Base-by-base conservation (phyloP, 2,888 invertebrate species). In the Drosophila dives region DNA sequence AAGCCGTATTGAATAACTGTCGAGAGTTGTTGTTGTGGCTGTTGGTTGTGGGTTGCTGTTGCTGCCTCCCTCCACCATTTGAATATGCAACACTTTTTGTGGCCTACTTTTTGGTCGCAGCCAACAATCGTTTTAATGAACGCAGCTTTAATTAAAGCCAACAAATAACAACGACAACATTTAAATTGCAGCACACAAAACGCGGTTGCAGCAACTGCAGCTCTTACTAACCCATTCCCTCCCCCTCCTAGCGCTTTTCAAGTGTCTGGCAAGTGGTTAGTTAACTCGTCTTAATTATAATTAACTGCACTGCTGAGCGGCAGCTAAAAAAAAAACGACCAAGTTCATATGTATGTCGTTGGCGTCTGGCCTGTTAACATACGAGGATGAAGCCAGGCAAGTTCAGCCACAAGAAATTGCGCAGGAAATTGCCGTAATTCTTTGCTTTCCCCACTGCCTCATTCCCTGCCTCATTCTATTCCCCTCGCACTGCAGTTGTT, bases 241-340 rank as follows among this genome's bases (percentile, higher is more conserved):
- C 32, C 12, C 50, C 29, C 42, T 20, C 17, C 2, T 32, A 54
- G 36, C 36, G 64, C 50, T 55, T 26, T 59, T 69, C 61, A 64
- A 82, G 82, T 72, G 77, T 66, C 72, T 69, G 80, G 64, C 81
- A 90, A 88, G 87, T 86, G 90, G 85, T 88, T 77, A 88, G 88
- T 92, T 90, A 91, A 91, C 90, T 91, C 82, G 91, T 82, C 91
- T 91, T 91, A 91, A 91, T 91, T 91, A 90, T 91, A 91, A 91
- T 91, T 91, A 92, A 91, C 91, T 92, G 83, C 89, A 89, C 90
- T 90, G 80, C 81, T 77, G 78, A 83, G 76, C 83, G 64, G 55
- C 67, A 58, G 59, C 55, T 64, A 29, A 38, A 60, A 62, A 69
- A 38, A 6, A n/a, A 33, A 17, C 5, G 1, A 10, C 23, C 15